Conservation (phyloP, 2,888 invertebrate genomes). For the Drosophila setosimentum region DNA sequence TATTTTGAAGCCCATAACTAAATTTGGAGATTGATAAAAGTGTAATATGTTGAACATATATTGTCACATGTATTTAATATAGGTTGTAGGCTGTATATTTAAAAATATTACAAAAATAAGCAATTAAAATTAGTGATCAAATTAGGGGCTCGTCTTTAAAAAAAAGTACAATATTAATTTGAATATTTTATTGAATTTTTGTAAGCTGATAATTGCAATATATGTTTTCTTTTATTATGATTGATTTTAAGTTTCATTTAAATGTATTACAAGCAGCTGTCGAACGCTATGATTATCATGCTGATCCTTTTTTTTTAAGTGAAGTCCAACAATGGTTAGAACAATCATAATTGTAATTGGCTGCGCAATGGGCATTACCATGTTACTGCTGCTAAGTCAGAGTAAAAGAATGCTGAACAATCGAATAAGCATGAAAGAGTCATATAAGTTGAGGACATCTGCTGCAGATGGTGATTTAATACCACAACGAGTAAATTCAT, state of each 20-base stretch:
- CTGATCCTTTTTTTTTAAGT: constrained; percentile 15
- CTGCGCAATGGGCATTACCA: constrained; percentile 39
- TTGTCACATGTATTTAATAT: not conserved
- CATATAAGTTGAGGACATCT: constrained; percentile 11
- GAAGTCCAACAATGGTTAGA: constrained; percentile 52
- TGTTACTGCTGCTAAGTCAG: constrained; percentile 35
- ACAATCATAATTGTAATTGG: constrained; percentile 59
- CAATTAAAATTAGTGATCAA: no score
- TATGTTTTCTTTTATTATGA: not conserved
- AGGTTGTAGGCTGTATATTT: not conserved
- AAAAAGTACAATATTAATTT: no score
- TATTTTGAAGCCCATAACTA: not conserved
- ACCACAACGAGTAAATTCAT: not conserved
- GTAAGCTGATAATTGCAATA: not conserved
- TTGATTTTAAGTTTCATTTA: not conserved
- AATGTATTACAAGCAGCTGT: not conserved
- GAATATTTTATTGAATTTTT: not conserved
- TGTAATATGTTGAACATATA: not conserved
- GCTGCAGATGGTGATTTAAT: constrained; percentile 6
- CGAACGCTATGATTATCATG: not conserved
- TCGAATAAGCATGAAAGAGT: constrained; percentile 12
- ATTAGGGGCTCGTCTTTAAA: not conserved
- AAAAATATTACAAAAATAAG: not conserved
- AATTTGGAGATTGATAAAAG: not conserved
- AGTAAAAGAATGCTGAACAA: constrained; percentile 1